Evolutionary conservation across 2,113 vertebrate species (phyloP).

Genomic region (Lagopus muta): DNA sequence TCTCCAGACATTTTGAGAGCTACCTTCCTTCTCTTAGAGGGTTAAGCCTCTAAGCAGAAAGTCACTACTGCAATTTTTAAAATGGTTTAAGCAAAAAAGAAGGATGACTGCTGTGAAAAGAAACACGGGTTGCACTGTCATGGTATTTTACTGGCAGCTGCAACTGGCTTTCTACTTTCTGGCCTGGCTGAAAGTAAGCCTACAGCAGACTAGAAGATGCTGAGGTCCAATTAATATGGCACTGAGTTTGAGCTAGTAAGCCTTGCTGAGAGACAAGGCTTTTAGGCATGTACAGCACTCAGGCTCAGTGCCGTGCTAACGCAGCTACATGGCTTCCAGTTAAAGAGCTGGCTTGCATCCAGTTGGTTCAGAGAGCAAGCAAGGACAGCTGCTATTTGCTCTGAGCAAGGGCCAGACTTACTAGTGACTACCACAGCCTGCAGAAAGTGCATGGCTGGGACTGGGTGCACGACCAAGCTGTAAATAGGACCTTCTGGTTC

Average conservation of each 20-base stretch:
- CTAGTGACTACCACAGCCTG: background rate
- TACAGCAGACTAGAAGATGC: conserved; percentile 34
- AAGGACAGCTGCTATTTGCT: conserved; percentile 51
- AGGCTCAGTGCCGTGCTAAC: conserved; percentile 16
- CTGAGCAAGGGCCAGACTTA: background rate
- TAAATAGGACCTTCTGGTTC: background rate
- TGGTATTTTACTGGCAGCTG: background rate
- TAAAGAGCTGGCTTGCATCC: conserved; percentile 30
- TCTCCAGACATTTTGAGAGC: background rate
- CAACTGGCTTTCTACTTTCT: background rate
- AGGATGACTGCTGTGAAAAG: background rate
- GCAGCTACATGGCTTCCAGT: conserved; percentile 32
- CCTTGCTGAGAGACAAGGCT: conserved; percentile 49
- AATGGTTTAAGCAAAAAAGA: background rate
- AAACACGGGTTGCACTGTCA: background rate
- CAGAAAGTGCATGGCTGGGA: background rate
- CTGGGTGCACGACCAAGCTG: background rate
- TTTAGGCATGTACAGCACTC: background rate
- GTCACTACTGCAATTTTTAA: background rate
- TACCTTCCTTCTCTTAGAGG: background rate
- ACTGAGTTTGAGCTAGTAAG: conserved; percentile 46
- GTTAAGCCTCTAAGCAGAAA: background rate
- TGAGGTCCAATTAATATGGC: conserved; percentile 27
- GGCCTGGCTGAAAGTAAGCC: background rate
- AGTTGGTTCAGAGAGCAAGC: conserved; percentile 15